Base-by-base conservation (phyloP, 2,888 invertebrate species). In the Chloromyia formosa region DNA sequence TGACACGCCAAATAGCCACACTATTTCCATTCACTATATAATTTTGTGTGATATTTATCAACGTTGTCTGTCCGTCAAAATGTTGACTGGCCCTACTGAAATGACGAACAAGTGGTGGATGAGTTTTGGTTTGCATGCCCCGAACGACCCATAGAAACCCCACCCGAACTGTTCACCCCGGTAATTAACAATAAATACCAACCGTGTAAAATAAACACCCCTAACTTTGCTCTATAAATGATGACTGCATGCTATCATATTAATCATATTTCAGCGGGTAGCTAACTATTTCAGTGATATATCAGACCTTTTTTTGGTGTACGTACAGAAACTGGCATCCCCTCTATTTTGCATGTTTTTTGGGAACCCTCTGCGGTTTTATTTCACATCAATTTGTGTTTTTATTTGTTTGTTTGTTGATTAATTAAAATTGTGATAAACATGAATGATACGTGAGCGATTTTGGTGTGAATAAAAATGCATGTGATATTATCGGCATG, bases 131-230 rank as follows among this genome's bases (percentile, higher is more conserved):
- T 56, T 56, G 56, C 66, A 66, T 45, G 49, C 18, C 22, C 1
- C 14, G 22, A 45, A 12, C 16, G 45, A 40, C 42, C n/a, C 61
- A 7, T 61, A n/a, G n/a, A 9, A 4, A 27, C 20, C 23, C 35
- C 40, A 27, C 62, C 62, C 49, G n/a, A 22, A 22, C 14, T 45
- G 22, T 20, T 20, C 49, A 49, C 49, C 49, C 49, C 23, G 42
- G 66, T 66, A 66, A 66, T 66, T 66, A 66, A 49, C 45, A 66
- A 45, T 66, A 22, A 66, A 66, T 66, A 49, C 45, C 56, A 14
- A 45, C 7, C 12, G 66, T 66, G 66, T 22, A 49, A 49, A 66
- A 49, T 49, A 66, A 66, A 45, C 45, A 22, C 66, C 66, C 49
- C n/a, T 1, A 18, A 20, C 23, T 18, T 2, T 61, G 16, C 4